Evolutionary conservation across 2,888 invertebrate species (phyloP).

Genomic region (Calameuta idolon): DNA sequence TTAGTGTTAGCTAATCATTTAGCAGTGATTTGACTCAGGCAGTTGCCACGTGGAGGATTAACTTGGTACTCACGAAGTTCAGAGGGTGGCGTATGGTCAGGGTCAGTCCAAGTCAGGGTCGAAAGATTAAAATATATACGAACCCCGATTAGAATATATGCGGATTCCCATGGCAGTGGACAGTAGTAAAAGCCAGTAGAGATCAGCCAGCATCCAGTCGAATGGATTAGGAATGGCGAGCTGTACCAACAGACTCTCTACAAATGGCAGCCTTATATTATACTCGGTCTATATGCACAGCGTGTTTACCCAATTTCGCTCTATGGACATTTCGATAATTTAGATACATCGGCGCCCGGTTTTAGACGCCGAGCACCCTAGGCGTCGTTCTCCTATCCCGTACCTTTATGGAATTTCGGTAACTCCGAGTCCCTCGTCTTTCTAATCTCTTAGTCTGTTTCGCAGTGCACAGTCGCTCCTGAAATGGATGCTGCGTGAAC

Average conservation of each 20-base stretch:
- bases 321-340: constrained; percentile 26
- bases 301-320: constrained; percentile 24
- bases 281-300: constrained; percentile 24
- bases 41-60: neutral
- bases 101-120: neutral
- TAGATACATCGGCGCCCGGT: constrained; percentile 21
- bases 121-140: neutral
- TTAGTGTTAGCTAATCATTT: neutral
- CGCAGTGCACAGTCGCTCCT: neutral
- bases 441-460: neutral
- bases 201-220: neutral
- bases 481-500: neutral
- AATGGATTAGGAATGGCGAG: neutral
- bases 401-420: neutral
- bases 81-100: neutral
- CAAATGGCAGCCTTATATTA: constrained; percentile 23
- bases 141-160: neutral
- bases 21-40: neutral
- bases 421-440: constrained; percentile 33
- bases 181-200: neutral
- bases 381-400: neutral
- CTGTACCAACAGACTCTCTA: neutral
- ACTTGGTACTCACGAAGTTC: neutral
- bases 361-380: constrained; percentile 14
- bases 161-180: neutral